phyloP scores from a whole-genome alignment of 1,140 invertebrate genomes.

The Adoxophyes honmai region DNA sequence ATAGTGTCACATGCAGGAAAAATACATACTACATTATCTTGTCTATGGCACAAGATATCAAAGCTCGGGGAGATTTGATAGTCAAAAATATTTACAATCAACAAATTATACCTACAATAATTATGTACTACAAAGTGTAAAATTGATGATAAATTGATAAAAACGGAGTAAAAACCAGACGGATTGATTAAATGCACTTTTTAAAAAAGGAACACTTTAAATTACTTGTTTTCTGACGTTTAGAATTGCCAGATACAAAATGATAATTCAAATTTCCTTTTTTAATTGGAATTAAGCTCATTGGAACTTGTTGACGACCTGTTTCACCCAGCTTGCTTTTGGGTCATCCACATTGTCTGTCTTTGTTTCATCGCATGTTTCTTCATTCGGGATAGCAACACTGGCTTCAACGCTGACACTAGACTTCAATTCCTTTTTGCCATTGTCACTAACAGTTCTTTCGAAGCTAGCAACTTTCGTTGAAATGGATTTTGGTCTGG shows the following conservation, averaged over 20 bases:
- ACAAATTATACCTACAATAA: constrained; percentile 21
- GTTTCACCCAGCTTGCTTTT: constrained; percentile 73
- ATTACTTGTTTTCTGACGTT: too few species aligned
- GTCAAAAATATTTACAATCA: constrained; percentile 50
- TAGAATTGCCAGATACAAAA: too few species aligned
- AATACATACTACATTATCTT: constrained; percentile 41
- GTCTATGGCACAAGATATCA: constrained; percentile 68
- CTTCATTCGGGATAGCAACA: constrained; percentile 35
- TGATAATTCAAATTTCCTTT: too few species aligned
- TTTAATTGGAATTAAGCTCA: constrained; percentile 46
- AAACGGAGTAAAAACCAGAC: constrained; percentile 40
- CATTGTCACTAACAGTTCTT: constrained; percentile 47
- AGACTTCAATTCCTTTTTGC: constrained; percentile 29
- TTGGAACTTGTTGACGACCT: constrained; percentile 77
- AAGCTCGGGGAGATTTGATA: constrained; percentile 52
- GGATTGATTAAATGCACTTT: constrained; percentile 44
- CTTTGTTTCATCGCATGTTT: constrained; percentile 30
- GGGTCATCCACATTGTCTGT: constrained; percentile 39
- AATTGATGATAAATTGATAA: constrained; percentile 9
- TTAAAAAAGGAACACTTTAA: not conserved
- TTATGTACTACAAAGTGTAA: constrained; percentile 7
- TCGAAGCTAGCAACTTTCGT: constrained; percentile 62
- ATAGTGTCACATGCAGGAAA: constrained; percentile 27
- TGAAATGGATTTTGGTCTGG: constrained; percentile 56
- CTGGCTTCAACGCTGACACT: constrained; percentile 29